Conservation (phyloP, 2,797 vertebrate genomes). For the Luscinia luscinia region DNA sequence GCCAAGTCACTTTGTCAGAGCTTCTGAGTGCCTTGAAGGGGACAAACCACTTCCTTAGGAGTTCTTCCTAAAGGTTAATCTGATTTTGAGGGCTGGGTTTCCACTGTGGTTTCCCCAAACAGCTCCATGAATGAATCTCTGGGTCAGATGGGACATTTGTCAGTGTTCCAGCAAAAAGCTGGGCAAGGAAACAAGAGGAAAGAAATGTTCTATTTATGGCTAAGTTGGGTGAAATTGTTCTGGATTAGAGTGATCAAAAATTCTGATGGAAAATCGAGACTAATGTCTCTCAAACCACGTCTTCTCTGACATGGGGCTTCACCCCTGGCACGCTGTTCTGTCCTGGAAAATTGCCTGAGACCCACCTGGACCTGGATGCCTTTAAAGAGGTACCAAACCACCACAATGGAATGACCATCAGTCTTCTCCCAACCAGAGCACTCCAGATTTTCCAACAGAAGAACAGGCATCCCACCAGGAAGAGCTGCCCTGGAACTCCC, state of each 20-base stretch:
- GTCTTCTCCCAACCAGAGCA: background rate
- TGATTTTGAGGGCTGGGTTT: background rate
- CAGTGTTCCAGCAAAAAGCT: background rate
- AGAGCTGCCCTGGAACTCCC: background rate
- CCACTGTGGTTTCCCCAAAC: background rate
- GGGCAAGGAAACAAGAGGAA: background rate
- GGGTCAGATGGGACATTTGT: background rate
- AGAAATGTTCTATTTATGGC: background rate
- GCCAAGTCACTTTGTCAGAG: background rate
- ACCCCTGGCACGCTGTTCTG: background rate
- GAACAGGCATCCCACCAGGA: background rate
- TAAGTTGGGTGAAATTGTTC: background rate
- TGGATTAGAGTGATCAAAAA: background rate
- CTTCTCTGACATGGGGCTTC: background rate
- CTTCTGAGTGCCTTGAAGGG: background rate
- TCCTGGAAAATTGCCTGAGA: background rate
- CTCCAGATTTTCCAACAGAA: background rate
- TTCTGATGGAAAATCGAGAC: background rate
- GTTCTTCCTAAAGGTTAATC: conserved; percentile 2
- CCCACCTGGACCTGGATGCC: background rate
- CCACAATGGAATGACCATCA: background rate
- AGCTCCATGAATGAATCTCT: background rate
- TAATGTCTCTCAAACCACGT: fast-evolving
- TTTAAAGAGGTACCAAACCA: background rate
- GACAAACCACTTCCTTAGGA: background rate